Evolutionary conservation across 2,797 vertebrate species (phyloP).

Genomic region (Propithecus perrieri): DNA sequence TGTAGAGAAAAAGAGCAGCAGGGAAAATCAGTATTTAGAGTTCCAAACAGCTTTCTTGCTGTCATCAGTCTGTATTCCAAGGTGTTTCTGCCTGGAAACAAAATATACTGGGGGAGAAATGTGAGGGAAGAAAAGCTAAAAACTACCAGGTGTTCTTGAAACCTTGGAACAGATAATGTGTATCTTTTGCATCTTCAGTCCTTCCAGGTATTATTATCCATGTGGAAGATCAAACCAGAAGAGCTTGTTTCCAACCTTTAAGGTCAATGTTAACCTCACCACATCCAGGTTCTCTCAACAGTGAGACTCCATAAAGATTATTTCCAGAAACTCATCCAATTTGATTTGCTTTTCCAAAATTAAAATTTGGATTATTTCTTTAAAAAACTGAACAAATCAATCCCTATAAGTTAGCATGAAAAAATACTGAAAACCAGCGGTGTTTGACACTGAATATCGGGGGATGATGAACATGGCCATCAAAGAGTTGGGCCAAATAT

Average conservation of each 20-base stretch:
- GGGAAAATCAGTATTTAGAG: constrained; percentile 4
- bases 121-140: background rate
- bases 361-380: constrained; percentile 6
- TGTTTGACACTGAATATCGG: background rate
- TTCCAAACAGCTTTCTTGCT: background rate
- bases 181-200: background rate
- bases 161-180: background rate
- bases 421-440: background rate
- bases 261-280: background rate
- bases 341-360: background rate
- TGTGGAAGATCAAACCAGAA: background rate
- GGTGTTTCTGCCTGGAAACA: background rate
- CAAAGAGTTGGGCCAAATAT: background rate
- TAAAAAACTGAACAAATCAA: background rate
- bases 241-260: background rate
- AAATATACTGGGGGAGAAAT: background rate
- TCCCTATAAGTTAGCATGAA: background rate
- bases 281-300: background rate
- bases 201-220: background rate
- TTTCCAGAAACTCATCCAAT: background rate
- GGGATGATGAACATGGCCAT: background rate
- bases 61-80: background rate
- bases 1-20: background rate
- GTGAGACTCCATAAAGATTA: background rate
- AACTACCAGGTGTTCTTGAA: background rate